Base-by-base conservation (phyloP, 2,113 vertebrate genomes). In the Pao palembangensis region DNA sequence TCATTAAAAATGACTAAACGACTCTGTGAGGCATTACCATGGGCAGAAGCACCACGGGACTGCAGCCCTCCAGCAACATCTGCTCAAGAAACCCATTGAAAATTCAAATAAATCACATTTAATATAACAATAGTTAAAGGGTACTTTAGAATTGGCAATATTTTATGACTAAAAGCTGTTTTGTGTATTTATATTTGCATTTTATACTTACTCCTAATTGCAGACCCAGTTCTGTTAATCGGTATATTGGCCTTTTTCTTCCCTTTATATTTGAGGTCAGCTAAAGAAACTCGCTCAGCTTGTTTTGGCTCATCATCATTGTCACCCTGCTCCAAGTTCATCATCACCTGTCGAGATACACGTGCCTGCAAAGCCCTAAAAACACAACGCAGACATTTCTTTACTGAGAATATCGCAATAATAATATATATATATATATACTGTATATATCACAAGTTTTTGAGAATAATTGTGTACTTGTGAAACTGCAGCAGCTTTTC, bases 361-460 rank as follows among this genome's bases (percentile, higher is more conserved):
- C 96, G 94, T 20, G 93, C 91, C 89, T 98, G 96, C 80, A 99
- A 93, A 57, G 93, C 92, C 78, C 97, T 99, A 44, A 1, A 5
- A 66, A 28, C 21, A 28, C 3, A 54, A 42, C 8, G 11, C 34
- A 38, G 34, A 11, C 34, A 38, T 38, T 8, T 12, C 10, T 38
- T 38, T 38, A 38, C 10, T 10, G 11, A 1, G 34, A 38, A 11
- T 38, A 38, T 8, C 34, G 8, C 34, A 2, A 8, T 38, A 50
- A 34, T 53, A 4, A 18, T 1, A n/a, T 20, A 17, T 31, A 44
- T 43, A 23, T 21, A 1, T 1, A 15, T 18, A 31, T 44, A 11
- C 17, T 19, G 17, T 18, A n/a, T 19, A 8, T 11, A n/a, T 43
- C 20, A 41, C 7, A 70, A 57, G 21, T 7, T 56, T 53, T 0